These are phyloP conservation scores for Pocota personata DNA, from an alignment of 2,888 invertebrate genomes.

Conservation along the genomic window DNA sequence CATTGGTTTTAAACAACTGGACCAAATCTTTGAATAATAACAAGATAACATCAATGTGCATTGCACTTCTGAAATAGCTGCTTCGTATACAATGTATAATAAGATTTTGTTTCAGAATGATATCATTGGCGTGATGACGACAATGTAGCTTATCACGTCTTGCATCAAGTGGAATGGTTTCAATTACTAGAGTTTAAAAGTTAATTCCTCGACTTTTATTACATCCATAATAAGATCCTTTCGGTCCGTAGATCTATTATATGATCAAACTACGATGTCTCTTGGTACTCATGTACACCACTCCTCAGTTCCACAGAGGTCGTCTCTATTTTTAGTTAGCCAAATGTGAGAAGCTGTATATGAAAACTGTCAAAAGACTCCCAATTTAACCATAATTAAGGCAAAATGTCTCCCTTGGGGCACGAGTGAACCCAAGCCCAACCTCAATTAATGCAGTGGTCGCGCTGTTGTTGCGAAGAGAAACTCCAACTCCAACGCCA, in stretches of 20 bases:
- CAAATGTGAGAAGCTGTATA: slow-evolving; percentile 63
- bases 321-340: slow-evolving; percentile 41
- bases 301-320: slow-evolving; percentile 43
- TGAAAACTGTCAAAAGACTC: slow-evolving; percentile 76
- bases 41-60: too few species aligned
- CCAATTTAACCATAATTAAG: slow-evolving; percentile 80
- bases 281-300: slow-evolving; percentile 38
- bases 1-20: too few species aligned
- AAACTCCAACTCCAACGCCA: slow-evolving; percentile 39
- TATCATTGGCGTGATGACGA: too few species aligned
- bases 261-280: slow-evolving; percentile 10
- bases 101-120: neutral
- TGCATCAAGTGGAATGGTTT: neutral
- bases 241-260: slow-evolving; percentile 11
- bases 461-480: slow-evolving; percentile 52
- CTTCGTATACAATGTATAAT: too few species aligned
- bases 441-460: slow-evolving; percentile 70
- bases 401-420: slow-evolving; percentile 74
- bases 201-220: slow-evolving; percentile 5
- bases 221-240: slow-evolving; percentile 7
- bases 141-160: neutral
- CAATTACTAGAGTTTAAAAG: neutral
- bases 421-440: slow-evolving; percentile 73
- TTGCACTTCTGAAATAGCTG: too few species aligned
- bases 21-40: too few species aligned